These are phyloP conservation scores for Hemiscyllium ocellatum DNA, from an alignment of 2,113 vertebrate species.

Conservation along the genomic window DNA sequence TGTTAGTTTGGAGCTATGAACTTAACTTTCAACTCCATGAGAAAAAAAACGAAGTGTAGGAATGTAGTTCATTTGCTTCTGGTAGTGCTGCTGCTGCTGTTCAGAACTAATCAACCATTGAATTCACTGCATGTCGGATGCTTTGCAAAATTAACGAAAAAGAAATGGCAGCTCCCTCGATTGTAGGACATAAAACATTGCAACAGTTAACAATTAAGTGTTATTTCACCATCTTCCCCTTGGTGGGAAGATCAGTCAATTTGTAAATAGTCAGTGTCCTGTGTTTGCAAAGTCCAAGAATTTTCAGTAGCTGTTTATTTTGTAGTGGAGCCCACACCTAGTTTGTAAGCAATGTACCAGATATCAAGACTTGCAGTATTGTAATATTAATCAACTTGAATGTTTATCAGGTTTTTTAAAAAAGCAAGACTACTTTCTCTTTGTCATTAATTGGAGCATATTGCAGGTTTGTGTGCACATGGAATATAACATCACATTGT, in stretches of 20 bases:
- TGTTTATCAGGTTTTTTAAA: slow-evolving; percentile 57
- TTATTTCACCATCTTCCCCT: slow-evolving; percentile 65
- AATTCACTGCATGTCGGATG: slow-evolving; percentile 86
- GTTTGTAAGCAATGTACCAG: slow-evolving; percentile 51
- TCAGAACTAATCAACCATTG: slow-evolving; percentile 72
- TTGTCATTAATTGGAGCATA: slow-evolving; percentile 41
- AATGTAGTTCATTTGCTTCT: slow-evolving; percentile 56
- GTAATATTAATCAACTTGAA: slow-evolving; percentile 60
- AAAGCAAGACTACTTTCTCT: slow-evolving; percentile 42
- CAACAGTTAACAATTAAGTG: slow-evolving; percentile 57
- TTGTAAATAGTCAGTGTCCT: slow-evolving; percentile 90
- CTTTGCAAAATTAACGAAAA: slow-evolving; percentile 59
- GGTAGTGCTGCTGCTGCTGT: slow-evolving; percentile 86
- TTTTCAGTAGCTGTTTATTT: slow-evolving; percentile 59
- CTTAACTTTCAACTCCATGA: slow-evolving; percentile 64
- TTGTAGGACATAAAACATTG: slow-evolving; percentile 54
- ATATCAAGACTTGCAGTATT: slow-evolving; percentile 55
- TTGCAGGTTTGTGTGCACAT: slow-evolving; percentile 59
- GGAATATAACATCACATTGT: slow-evolving; percentile 60
- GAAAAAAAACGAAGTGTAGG: slow-evolving; percentile 51
- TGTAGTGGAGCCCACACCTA: slow-evolving; percentile 56
- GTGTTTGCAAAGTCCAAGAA: slow-evolving; percentile 72
- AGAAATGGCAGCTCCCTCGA: slow-evolving; percentile 59
- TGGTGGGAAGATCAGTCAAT: slow-evolving; percentile 66
- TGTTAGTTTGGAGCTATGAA: slow-evolving; percentile 76